Conservation (phyloP, 2,888 invertebrate genomes). For the Dryobotodes eremita region DNA sequence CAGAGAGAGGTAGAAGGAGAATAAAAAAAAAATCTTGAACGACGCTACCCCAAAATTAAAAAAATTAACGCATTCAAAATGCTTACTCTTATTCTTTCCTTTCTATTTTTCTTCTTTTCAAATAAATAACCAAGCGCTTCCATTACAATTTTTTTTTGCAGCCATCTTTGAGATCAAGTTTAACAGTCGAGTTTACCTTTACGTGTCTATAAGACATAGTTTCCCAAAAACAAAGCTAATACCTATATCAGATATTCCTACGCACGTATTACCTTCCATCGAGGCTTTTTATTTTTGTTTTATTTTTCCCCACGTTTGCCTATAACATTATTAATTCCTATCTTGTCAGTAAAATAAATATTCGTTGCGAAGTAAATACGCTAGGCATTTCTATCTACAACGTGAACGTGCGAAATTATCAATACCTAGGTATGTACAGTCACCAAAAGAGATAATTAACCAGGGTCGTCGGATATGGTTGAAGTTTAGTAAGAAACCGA, state of each 20-base stretch:
- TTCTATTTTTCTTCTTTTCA: too few relatives aligned
- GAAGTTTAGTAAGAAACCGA: too few relatives aligned
- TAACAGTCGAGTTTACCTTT: neutral
- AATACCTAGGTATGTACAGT: neutral
- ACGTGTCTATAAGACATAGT: neutral
- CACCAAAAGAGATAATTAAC: too few relatives aligned
- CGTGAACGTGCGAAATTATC: constrained; percentile 18
- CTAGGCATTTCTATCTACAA: neutral
- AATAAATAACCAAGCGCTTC: neutral
- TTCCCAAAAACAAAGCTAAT: constrained; percentile 21
- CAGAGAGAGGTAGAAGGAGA: too few relatives aligned
- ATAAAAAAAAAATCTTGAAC: too few relatives aligned
- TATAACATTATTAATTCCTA: constrained; percentile 38
- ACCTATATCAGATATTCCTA: neutral
- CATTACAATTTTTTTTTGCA: too few relatives aligned
- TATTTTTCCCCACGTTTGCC: neutral
- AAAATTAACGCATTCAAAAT: too few relatives aligned
- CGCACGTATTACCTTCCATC: neutral
- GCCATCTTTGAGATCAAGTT: constrained; percentile 5
- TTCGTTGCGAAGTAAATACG: constrained; percentile 18
- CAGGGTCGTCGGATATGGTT: too few relatives aligned
- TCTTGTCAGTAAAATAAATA: constrained; percentile 38
- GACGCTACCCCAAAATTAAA: too few relatives aligned
- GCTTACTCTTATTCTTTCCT: too few relatives aligned
- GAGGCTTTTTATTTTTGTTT: neutral